Percentiles rank a stretch among this genome's conserved stretches.
Conservation (phyloP, 2,797 vertebrate genomes). For the Sternarchorhynchus goeldii region DNA sequence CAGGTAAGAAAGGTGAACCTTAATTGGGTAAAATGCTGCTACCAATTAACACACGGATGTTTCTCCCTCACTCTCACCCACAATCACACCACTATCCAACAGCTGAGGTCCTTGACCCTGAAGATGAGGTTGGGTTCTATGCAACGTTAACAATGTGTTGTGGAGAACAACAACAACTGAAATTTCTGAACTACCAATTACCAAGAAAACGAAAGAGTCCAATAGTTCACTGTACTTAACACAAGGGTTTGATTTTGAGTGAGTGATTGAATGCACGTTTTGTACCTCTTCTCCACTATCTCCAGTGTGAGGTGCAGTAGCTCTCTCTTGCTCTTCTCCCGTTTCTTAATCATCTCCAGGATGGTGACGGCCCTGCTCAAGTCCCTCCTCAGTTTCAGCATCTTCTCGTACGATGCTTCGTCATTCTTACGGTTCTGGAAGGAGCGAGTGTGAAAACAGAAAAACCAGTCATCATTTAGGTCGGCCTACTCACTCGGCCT, state of each 20-base stretch:
- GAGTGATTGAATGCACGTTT: neutral
- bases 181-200: neutral
- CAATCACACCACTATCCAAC: constrained; percentile 17
- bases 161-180: no score
- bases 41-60: constrained; percentile 61
- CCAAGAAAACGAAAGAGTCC: neutral
- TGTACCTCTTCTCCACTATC: constrained; percentile 96
- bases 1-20: constrained; percentile 49
- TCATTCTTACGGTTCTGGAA: constrained; percentile 97
- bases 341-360: constrained; percentile 98
- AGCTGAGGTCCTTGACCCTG: neutral
- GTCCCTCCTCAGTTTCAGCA: constrained; percentile 96
- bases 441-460: neutral
- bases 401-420: constrained; percentile 98
- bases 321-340: constrained; percentile 97
- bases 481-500: neutral
- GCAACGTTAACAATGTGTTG: neutral
- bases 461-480: neutral
- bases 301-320: constrained; percentile 97
- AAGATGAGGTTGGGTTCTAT: neutral
- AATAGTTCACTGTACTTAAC: neutral
- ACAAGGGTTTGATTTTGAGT: neutral
- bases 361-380: constrained; percentile 97
- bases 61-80: neutral
- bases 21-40: constrained; percentile 49